phyloP scores from a whole-genome alignment of 2,888 invertebrate species.

The Norana najaformis region DNA sequence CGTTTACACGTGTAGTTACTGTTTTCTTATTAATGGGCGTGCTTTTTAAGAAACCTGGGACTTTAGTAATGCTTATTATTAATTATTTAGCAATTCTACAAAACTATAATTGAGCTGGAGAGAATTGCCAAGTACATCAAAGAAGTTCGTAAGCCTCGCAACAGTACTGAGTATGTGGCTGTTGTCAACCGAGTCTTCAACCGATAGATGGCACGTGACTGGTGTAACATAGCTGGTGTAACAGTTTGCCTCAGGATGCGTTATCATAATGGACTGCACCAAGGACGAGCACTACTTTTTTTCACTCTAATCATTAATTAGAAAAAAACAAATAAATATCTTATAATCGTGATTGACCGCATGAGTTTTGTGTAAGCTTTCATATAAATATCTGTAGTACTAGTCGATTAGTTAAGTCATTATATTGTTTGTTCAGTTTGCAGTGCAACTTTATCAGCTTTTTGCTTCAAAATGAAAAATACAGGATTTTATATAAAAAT shows the following conservation, averaged over 20 bases:
- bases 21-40: no score
- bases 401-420: no score
- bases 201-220: not conserved
- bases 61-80: not conserved
- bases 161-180: constrained; percentile 28
- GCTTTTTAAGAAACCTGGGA: not conserved
- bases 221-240: no score
- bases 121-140: constrained; percentile 28
- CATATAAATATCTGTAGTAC: no score
- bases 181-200: not conserved
- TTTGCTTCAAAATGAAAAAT: no score
- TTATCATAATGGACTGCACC: not conserved
- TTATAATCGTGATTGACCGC: not conserved
- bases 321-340: no score
- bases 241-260: not conserved
- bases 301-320: not conserved
- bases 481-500: no score
- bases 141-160: constrained; percentile 30
- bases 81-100: constrained; percentile 29
- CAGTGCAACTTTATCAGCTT: no score
- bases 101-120: not conserved
- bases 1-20: no score
- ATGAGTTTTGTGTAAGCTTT: not conserved
- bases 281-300: not conserved
- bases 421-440: no score